phyloP scores from a whole-genome alignment of 92 coral and sea anemone genomes.

The Epizoanthus rinbou region DNA sequence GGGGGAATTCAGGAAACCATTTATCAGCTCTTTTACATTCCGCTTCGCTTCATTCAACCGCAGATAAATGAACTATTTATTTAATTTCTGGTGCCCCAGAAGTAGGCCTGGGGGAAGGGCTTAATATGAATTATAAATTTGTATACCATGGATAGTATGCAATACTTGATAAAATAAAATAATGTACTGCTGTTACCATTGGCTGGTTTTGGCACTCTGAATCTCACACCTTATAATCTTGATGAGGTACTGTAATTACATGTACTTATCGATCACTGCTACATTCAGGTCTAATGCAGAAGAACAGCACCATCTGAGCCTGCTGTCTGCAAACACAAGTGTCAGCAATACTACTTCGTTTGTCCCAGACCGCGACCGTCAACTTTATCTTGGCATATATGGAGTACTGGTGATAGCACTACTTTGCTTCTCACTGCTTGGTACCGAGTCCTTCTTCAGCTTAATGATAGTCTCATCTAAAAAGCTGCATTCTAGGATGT shows the following conservation, averaged over 20 bases:
- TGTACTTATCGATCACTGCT: not conserved
- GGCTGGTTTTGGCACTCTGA: too few relatives aligned
- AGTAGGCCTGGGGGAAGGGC: too few relatives aligned
- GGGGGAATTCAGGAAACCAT: too few relatives aligned
- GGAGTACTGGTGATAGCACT: conserved; percentile 66
- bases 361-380: conserved; percentile 50
- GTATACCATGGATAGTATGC: not conserved
- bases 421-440: conserved; percentile 49
- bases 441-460: conserved; percentile 60
- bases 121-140: too few relatives aligned
- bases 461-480: conserved; percentile 67
- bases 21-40: too few relatives aligned
- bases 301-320: conserved; percentile 51
- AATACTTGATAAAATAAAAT: not conserved
- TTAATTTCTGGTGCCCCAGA: too few relatives aligned
- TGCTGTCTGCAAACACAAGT: conserved; percentile 43
- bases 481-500: conserved; percentile 65
- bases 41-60: too few relatives aligned
- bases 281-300: conserved; percentile 66
- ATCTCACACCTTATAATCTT: too few relatives aligned
- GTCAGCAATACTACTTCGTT: conserved; percentile 36
- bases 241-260: not conserved
- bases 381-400: conserved; percentile 59
- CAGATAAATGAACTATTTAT: too few relatives aligned
- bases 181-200: too few relatives aligned